Conservation (phyloP, 1,140 invertebrate genomes). For the Palaemon carinicauda region DNA sequence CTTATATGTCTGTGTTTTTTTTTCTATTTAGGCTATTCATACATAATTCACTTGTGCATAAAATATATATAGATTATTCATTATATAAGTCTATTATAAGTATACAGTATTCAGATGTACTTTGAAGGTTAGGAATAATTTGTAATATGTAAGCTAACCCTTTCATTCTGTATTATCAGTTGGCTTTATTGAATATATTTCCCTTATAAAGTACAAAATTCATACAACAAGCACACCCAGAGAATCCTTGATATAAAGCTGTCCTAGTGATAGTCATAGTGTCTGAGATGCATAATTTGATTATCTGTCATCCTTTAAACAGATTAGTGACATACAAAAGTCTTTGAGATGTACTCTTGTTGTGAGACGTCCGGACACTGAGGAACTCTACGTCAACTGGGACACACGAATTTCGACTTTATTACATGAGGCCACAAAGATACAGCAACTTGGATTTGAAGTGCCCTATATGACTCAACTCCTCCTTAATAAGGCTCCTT, state of each 20-base stretch:
- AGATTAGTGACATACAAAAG: conserved; percentile 58
- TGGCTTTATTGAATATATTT: too few relatives aligned
- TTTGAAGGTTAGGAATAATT: too few relatives aligned
- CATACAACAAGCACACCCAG: not conserved
- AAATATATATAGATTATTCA: too few relatives aligned
- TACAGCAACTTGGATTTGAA: conserved; percentile 57
- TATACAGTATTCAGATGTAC: too few relatives aligned
- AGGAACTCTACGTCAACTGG: conserved; percentile 60
- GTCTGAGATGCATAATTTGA: not conserved
- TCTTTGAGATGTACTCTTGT: conserved; percentile 55
- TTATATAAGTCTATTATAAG: too few relatives aligned
- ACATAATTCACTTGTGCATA: too few relatives aligned
- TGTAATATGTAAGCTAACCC: too few relatives aligned
- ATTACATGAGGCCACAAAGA: conserved; percentile 54
- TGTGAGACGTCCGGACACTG: conserved; percentile 46
- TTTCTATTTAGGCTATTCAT: too few relatives aligned
- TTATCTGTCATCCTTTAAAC: not conserved
- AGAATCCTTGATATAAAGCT: not conserved
- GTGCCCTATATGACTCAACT: conserved; percentile 56
- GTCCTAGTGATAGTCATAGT: not conserved
- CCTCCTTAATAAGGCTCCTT: conserved; percentile 51
- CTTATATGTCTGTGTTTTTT: too few relatives aligned
- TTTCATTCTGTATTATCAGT: too few relatives aligned
- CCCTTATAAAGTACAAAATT: too few relatives aligned
- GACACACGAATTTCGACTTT: conserved; percentile 55